Conservation (phyloP, 53 echinoderm and acorn worm genomes). For the Crossaster papposus region DNA sequence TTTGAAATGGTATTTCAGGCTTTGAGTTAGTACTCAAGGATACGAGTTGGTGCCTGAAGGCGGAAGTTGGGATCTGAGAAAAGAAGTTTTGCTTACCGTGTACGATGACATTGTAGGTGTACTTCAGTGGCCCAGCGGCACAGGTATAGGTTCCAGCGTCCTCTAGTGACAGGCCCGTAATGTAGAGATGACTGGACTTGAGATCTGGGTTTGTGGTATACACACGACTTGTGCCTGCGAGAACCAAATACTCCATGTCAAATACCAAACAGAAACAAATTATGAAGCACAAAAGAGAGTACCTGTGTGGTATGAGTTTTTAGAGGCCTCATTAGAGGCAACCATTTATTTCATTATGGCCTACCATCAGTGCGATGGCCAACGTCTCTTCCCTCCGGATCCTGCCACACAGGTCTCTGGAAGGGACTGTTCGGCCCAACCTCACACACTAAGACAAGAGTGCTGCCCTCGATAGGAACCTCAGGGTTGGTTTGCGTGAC, state of each 20-base stretch:
- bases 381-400: slow-evolving; percentile 47
- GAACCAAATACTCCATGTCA: too few relatives aligned
- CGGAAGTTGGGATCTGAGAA: too few relatives aligned
- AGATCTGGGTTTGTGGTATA: slow-evolving; percentile 6
- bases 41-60: too few relatives aligned
- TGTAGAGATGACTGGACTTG: slow-evolving; percentile 41
- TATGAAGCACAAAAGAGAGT: too few relatives aligned
- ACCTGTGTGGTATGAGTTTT: too few relatives aligned
- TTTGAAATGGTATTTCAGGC: too few relatives aligned
- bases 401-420: slow-evolving; percentile 74
- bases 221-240: slow-evolving; percentile 11
- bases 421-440: slow-evolving; percentile 69
- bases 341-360: background rate
- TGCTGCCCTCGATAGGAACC: slow-evolving; percentile 29
- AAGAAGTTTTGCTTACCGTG: slow-evolving; percentile 50
- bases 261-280: too few relatives aligned
- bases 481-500: slow-evolving; percentile 31
- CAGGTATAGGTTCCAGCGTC: slow-evolving; percentile 68
- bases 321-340: too few relatives aligned
- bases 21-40: too few relatives aligned
- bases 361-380: slow-evolving; percentile 21
- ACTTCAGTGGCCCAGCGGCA: slow-evolving; percentile 59
- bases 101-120: slow-evolving; percentile 59
- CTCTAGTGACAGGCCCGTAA: slow-evolving; percentile 37
- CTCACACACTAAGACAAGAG: slow-evolving; percentile 56